Base-by-base conservation (phyloP, 1,140 invertebrate genomes). In the Meloidogyne exigua region DNA sequence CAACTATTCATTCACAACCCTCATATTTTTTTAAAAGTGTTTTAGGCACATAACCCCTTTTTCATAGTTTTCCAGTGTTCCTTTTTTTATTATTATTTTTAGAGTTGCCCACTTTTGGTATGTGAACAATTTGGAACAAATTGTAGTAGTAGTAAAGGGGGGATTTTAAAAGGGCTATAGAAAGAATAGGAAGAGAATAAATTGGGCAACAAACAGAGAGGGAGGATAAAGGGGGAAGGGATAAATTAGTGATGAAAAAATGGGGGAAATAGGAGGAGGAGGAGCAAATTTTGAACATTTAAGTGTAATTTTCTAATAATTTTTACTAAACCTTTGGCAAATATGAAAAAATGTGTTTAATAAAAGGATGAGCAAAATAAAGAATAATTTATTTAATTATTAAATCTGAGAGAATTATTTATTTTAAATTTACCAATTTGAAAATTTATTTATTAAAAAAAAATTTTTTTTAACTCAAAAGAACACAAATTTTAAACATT, bases 41-140 rank as follows among this genome's bases (percentile, higher is more conserved):
- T n/a, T 18, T 18, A 57, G 49, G 49, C 36, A 39, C 49, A 57
- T n/a, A 57, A 18, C 49, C 13, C 44, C 18, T 57, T 57, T 57
- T 57, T 57, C 18, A 57, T n/a, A 57, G 49, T 57, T 57, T 57
- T 13, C 44, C 44, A 18, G 44, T 49, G 44, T 57, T n/a, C 49
- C n/a, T 57, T 12, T 57, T 12, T 57, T 57, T 12, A n/a, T 57
- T 57, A n/a, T 57, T 57, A 57, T 15, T 57, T 57, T 57, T 57
- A 5, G 49, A 57, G 18, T 57, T 57, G 18, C 49, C 49, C n/a
- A n/a, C 18, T n/a, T 57, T 1, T 57, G 5, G 49, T n/a, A 44
- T 44, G 42, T 44, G 42, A n/a, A 57, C 49, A 57, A 57, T 57
- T 57, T 57, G n/a, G 49, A 57, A 57, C 49, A 57, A 57, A n/a